phyloP scores from a whole-genome alignment of 30 jellyfish, hydroid and myxozoan genomes.

The Aurelia sp. region DNA sequence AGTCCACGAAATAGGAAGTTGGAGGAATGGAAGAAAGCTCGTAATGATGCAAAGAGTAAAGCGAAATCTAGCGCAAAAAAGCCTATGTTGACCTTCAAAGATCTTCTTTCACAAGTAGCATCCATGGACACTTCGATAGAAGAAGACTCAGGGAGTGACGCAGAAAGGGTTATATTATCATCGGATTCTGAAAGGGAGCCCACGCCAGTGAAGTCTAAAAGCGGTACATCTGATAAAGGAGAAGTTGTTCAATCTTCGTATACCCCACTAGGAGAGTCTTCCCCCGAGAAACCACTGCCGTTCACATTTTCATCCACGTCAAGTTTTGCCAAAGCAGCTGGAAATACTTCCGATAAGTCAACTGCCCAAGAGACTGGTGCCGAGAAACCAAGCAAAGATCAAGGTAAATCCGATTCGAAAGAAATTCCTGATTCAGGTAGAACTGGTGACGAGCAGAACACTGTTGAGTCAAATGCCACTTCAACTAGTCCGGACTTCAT shows the following conservation, averaged over 20 bases:
- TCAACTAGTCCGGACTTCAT: conserved; percentile 67
- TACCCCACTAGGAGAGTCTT: conserved; percentile 15
- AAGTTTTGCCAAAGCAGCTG: conserved; percentile 9
- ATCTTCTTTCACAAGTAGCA: conserved; percentile 2
- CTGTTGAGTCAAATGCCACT: neutral
- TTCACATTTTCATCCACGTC: conserved; percentile 47
- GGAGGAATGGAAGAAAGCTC: neutral
- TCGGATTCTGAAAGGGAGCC: neutral
- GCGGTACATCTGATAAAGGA: neutral
- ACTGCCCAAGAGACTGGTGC: neutral
- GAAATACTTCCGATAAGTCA: no score
- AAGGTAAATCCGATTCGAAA: neutral
- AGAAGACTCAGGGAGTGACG: neutral
- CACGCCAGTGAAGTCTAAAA: neutral
- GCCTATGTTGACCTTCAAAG: conserved; percentile 20
- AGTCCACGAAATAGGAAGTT: neutral
- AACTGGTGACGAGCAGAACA: conserved; percentile 1
- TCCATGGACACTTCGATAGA: neutral
- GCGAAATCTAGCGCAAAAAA: conserved; percentile 14
- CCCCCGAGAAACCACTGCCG: conserved; percentile 25
- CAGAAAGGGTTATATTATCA: neutral
- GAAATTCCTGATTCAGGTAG: neutral
- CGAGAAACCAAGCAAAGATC: neutral
- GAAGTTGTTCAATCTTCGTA: conserved; percentile 63
- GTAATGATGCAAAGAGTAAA: neutral